Percentiles rank a stretch among this genome's conserved stretches.
Evolutionary conservation across 2,113 vertebrate species (phyloP).

Genomic region (Pedionomus torquatus): DNA sequence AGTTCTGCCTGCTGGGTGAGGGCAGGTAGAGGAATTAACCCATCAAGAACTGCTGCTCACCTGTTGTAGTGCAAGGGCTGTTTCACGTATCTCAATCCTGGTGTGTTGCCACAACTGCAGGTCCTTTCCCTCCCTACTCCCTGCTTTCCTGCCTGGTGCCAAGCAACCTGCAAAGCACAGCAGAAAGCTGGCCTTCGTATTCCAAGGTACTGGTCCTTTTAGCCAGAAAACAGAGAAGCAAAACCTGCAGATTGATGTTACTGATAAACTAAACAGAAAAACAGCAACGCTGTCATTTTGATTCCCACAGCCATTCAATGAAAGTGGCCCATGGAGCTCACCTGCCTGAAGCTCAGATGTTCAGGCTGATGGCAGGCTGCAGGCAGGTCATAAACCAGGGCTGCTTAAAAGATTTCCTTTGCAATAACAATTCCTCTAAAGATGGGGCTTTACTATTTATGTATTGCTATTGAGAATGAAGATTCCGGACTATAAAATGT

Average conservation of each 20-base stretch:
- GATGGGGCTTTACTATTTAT: background rate
- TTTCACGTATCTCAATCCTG: background rate
- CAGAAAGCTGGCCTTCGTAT: background rate
- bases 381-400: background rate
- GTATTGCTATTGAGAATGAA: background rate
- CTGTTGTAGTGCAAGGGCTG: background rate
- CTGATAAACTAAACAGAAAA: background rate
- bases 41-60: background rate
- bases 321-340: background rate
- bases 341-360: background rate
- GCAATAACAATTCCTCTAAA: background rate
- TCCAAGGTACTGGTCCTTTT: background rate
- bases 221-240: background rate
- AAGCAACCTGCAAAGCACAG: background rate
- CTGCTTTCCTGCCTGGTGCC: background rate
- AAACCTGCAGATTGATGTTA: background rate
- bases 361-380: background rate
- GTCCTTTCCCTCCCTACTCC: background rate
- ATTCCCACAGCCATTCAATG: rapidly evolving
- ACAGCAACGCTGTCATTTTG: background rate
- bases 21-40: background rate
- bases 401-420: background rate
- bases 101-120: background rate
- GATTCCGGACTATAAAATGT: background rate
- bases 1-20: background rate